A percentile compares a stretch with the other conserved stretches of the same genome.
phyloP scores from a whole-genome alignment of 1,140 invertebrate species.

The Eriosoma lanigerum region DNA sequence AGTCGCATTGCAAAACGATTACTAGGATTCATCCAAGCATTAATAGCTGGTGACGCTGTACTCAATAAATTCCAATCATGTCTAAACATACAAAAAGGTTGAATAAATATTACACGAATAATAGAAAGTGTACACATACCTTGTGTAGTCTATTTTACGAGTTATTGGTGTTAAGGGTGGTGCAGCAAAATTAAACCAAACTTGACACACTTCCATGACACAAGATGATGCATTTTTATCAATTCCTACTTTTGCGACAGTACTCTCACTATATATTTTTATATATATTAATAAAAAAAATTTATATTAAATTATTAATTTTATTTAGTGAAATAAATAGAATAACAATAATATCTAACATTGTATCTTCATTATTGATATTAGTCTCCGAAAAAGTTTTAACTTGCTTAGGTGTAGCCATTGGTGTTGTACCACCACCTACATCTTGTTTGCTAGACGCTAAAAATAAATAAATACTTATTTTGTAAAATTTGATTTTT shows the following conservation, averaged over 20 bases:
- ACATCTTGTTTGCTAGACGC: conserved; percentile 43
- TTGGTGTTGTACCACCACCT: conserved; percentile 23
- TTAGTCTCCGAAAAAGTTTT: conserved; percentile 26
- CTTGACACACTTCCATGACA: conserved; percentile 81
- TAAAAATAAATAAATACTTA: not conserved
- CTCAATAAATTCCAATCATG: conserved; percentile 95
- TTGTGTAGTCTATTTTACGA: conserved; percentile 90
- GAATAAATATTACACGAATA: not conserved
- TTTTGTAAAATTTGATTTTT: not conserved
- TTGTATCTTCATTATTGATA: conserved; percentile 38
- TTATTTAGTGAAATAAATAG: too few relatives aligned
- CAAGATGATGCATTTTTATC: conserved; percentile 75
- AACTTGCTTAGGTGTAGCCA: conserved; percentile 34
- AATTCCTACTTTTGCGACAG: conserved; percentile 56
- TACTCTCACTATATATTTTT: conserved; percentile 57
- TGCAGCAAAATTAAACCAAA: conserved; percentile 97
- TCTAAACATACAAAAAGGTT: conserved; percentile 59
- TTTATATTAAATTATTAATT: conserved; percentile 57
- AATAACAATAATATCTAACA: not conserved
- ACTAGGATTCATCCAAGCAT: conserved; percentile 95
- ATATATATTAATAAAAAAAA: too few relatives aligned
- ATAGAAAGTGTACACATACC: conserved; percentile 59
- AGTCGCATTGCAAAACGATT: conserved; percentile 83
- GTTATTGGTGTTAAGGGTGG: conserved; percentile 92
- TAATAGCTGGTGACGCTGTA: conserved; percentile 93